Conservation (phyloP, 2,113 vertebrate genomes). For the Brachyhypopomus gauderio region DNA sequence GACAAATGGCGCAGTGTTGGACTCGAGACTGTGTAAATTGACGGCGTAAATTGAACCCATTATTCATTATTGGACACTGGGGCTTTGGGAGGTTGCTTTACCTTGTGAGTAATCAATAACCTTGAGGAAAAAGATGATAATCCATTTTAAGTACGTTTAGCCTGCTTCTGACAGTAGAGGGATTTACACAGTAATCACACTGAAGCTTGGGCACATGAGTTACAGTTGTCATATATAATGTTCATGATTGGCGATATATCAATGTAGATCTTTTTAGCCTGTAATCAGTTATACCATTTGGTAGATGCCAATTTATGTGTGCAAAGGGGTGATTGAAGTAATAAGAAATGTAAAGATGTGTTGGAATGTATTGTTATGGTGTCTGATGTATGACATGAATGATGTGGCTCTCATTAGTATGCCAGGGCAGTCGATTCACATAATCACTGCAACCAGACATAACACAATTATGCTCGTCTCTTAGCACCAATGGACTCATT, state of each 20-base stretch:
- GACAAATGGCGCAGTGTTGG: conserved; percentile 16
- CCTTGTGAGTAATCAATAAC: conserved; percentile 39
- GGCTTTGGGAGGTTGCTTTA: background rate
- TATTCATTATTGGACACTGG: conserved; percentile 39
- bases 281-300: background rate
- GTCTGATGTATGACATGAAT: background rate
- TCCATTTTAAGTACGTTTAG: conserved; percentile 37
- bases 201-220: background rate
- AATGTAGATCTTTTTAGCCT: too few relatives aligned
- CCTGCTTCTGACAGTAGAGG: conserved; percentile 23
- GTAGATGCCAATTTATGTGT: background rate
- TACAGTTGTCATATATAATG: background rate
- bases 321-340: background rate
- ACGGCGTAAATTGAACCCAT: conserved; percentile 34
- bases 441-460: background rate
- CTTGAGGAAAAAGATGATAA: conserved; percentile 22
- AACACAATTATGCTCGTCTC: background rate
- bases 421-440: background rate
- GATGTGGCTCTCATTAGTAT: background rate
- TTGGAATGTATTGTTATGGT: background rate
- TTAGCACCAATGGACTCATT: background rate
- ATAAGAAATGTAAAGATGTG: background rate
- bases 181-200: conserved; percentile 24
- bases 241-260: background rate
- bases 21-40: background rate